A percentile compares a stretch with the other conserved stretches of the same genome.
Evolutionary conservation across 2,797 vertebrate genomes (phyloP).

Genomic region (Valencia hispanica): DNA sequence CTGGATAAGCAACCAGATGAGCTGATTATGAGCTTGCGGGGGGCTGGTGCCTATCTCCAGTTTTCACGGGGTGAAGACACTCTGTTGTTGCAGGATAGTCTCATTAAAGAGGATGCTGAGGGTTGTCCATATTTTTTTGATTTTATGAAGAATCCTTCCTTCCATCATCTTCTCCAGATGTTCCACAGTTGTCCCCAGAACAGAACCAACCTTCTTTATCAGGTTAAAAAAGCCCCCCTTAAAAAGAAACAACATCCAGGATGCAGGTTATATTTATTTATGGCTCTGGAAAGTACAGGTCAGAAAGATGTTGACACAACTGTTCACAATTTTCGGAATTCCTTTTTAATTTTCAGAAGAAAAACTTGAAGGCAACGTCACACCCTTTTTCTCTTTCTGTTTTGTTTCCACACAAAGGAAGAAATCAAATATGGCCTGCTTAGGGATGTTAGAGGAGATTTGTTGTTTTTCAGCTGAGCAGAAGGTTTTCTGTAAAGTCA

Average conservation of each 20-base stretch:
- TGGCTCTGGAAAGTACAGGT: background rate
- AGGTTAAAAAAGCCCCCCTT: too few relatives aligned
- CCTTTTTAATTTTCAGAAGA: background rate
- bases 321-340: background rate
- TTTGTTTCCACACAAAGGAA: background rate
- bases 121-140: too few relatives aligned
- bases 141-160: too few relatives aligned
- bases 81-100: too few relatives aligned
- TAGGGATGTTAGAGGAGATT: background rate
- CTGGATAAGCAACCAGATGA: background rate
- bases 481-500: background rate
- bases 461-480: background rate
- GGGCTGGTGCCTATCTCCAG: too few relatives aligned
- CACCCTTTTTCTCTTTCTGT: background rate
- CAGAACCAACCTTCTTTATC: too few relatives aligned
- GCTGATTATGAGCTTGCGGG: too few relatives aligned
- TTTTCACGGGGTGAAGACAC: too few relatives aligned
- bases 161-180: too few relatives aligned
- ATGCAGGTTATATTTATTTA: background rate
- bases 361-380: background rate
- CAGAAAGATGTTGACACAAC: background rate
- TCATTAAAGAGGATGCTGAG: too few relatives aligned
- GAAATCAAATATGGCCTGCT: background rate
- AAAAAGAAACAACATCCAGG: too few relatives aligned
- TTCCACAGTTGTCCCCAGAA: too few relatives aligned